Base-by-base conservation (phyloP, 1,140 invertebrate genomes). In the Bombus pascuorum region DNA sequence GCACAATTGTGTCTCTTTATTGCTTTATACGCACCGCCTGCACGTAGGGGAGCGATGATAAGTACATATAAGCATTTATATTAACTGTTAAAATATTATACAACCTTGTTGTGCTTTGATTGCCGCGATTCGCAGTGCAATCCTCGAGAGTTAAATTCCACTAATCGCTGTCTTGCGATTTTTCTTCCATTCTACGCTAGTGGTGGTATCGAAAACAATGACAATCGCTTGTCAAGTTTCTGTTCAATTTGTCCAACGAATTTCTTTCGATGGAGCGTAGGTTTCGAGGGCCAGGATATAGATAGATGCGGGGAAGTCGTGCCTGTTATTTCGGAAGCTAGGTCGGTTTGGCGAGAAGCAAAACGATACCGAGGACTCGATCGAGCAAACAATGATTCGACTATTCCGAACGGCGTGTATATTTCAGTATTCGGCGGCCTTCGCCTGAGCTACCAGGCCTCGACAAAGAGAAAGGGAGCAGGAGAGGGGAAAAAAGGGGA, bases 341-440 rank as follows among this genome's bases (percentile, higher is more conserved):
- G 34, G 65, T 70, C 28, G 25, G n/a, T 4, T 34, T 25, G 12
- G 39, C 57, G 39, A 65, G 34, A 8, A 39, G 70, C 65, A 32
- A 57, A 53, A 44, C 73, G 47, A 74, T 42, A 73, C 68, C 83
- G 59, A 75, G 18, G 66, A 75, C 37, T 47, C 74, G 85, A 89
- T 87, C 85, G 66, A 77, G 85, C 88, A 90, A 90, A 90, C 89
- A 90, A 90, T 90, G 89, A 90, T 89, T 90, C 81, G 89, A 90
- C 78, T 90, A 89, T 90, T 90, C 89, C 65, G 37, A 70, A 47
- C 70, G 62, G 68, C 44, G 65, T 59, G 81, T 81, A 74, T 89
- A 89, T 90, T 90, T 90, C 87, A 89, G 86, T 86, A 86, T 90
- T 78, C 81, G 87, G 73, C 84, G 89, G 85, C 89, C 89, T 90